Base-by-base conservation (phyloP, 2,113 vertebrate species). In the Cheirogaleus medius region DNA sequence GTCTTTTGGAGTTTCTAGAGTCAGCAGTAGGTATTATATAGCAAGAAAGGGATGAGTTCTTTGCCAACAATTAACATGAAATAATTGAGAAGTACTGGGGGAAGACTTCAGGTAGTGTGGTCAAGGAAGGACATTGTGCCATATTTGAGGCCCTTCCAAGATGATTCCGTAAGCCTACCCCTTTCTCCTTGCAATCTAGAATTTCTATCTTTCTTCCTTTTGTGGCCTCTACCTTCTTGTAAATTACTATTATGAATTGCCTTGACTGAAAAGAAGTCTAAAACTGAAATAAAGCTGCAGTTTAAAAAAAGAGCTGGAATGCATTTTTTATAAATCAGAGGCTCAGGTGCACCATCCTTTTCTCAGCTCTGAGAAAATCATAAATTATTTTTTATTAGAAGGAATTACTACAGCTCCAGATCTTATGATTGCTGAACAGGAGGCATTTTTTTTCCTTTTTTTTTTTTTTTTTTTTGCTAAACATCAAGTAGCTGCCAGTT, bases 341-440 rank as follows among this genome's bases (percentile, higher is more conserved):
- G 68, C 84, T 69, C 81, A 91, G 90, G 52, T 95, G 84, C 32
- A 34, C 54, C n/a, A 25, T 81, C 95, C 63, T 52, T 76, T 71
- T 96, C 71, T 97, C 66, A 97, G 14, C 89, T 96, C 18, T 42
- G 95, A 95, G 54, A 97, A 96, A 97, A 96, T 85, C 85, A 54
- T 95, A 60, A 94, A 91, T 97, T 96, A 49, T 96, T 97, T 98
- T 98, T 97, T 98, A 78, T 97, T 97, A 80, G 34, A 92, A 56
- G 44, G 82, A 97, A 91, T 93, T 78, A 77, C 21, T 84, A 37
- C 8, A 93, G 80, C 47, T 97, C 71, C 95, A 97, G 29, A 71
- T 97, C 73, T 95, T 97, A 94, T 92, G 86, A 77, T 49, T 95
- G 47, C 56, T 96, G 78, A 97, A 94, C 81, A 87, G 77, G 64